Base-by-base conservation (phyloP, 2,113 vertebrate species). In the Otus sunia region DNA sequence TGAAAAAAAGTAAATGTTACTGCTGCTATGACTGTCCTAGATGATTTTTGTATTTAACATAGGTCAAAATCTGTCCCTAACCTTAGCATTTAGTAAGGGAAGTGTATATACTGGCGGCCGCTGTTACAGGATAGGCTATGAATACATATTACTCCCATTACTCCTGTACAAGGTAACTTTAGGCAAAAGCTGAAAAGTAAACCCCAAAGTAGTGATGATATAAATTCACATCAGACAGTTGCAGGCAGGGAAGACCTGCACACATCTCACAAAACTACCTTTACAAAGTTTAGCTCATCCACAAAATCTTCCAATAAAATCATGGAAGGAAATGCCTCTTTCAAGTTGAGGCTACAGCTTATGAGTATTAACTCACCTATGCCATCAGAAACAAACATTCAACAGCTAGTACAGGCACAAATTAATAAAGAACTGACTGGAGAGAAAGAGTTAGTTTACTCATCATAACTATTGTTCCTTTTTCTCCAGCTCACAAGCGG, bases 401-500 rank as follows among this genome's bases (percentile, higher is more conserved):
- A 21, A 37, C 36, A 77, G 11, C 26, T 71, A 34, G 9, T 25
- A 58, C 7, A 63, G 26, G 29, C 41, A 82, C 13, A 49, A 86
- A 59, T 18, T 12, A 47, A 9, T 60, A n/a, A 72, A 25, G 34
- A 81, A 69, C 10, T 90, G 19, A 62, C 15, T 59, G 27, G 39
- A 34, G 12, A 74, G 26, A 82, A 50, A 71, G 10, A 45, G 23
- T 27, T 43, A 12, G 3, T 52, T 86, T 64, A 43, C 71, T 82
- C 5, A 2, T 37, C 15, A 8, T 74, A 78, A 45, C 37, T 75
- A 5, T 76, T 75, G 20, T 53, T 92, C 6, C 32, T 88, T 91
- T 87, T 72, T 47, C 58, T 91, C 10, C 93, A 98, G 98, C 60
- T 98, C 76, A 91, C 97, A 19, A 93, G 86, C 0, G 95, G 97